phyloP scores from a whole-genome alignment of 2,888 invertebrate species.

The Parnassius smintheus region DNA sequence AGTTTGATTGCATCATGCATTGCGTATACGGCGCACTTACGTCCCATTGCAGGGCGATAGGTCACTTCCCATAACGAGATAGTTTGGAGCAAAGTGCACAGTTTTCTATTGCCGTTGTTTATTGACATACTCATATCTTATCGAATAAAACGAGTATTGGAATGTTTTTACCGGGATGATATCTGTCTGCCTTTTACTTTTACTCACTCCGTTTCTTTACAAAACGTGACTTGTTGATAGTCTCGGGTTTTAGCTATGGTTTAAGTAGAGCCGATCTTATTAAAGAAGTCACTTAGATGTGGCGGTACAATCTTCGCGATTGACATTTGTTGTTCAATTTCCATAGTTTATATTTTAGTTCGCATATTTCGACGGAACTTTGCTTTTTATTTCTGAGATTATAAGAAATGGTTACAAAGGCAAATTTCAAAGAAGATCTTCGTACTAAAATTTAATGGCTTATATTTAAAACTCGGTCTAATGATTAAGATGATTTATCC shows the following conservation, averaged over 20 bases:
- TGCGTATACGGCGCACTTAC: constrained; percentile 1
- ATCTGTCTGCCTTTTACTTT: not conserved
- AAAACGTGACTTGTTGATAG: not conserved
- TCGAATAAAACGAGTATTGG: not conserved
- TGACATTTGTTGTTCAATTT: not conserved
- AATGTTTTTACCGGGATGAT: not conserved
- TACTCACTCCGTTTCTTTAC: not conserved
- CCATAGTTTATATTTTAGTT: not conserved
- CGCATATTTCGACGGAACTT: not conserved
- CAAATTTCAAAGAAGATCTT: too few species aligned
- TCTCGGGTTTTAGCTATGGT: too few species aligned
- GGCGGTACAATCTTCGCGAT: too few species aligned
- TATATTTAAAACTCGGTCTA: too few species aligned
- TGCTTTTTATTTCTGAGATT: not conserved
- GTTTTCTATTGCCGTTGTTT: not conserved
- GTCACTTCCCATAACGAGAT: constrained; percentile 8
- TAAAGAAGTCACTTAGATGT: too few species aligned
- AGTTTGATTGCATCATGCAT: constrained; percentile 12
- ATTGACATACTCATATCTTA: not conserved
- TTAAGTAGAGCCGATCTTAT: too few species aligned
- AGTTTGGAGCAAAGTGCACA: constrained; percentile 10
- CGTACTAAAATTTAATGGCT: too few species aligned
- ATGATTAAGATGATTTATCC: too few species aligned
- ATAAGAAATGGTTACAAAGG: too few species aligned
- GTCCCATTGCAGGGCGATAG: constrained; percentile 11